Base-by-base conservation (phyloP, 2,113 vertebrate species). In the Numida meleagris region DNA sequence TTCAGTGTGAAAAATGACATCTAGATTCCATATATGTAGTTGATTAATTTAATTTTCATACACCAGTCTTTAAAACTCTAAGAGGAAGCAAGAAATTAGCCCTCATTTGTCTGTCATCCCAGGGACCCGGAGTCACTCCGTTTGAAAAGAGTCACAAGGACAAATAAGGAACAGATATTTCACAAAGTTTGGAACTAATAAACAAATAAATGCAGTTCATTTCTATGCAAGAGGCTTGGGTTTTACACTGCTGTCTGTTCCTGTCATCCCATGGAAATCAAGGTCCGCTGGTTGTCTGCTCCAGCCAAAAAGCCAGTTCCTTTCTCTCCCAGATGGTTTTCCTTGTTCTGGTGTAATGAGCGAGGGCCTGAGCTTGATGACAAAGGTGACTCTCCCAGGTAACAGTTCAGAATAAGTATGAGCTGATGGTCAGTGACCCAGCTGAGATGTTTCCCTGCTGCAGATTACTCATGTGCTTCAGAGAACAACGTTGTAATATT, bases 131-230 rank as follows among this genome's bases (percentile, higher is more conserved):
- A 80, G 76, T 81, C 71, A 79, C 87, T 90, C 43, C 14, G 23
- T 85, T 65, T 68, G 58, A 85, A 79, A 57, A 65, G 16, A 68
- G 9, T 59, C 40, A 34, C 19, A 79, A 53, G 70, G 36, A 36
- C 4, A 93, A 91, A 85, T 55, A 86, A 70, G 38, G 31, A 68
- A 31, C 8, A 46, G 29, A 14, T 90, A 80, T 82, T 90, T 94
- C 27, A 76, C 18, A 29, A 70, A 20, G 4, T 62, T 88, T 77
- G 77, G 36, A 93, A 86, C 67, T 36, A 93, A 88, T 71, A 73
- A 81, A 62, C 27, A 40, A 94, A 61, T 42, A 89, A 48, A 76
- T 51, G 38, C 4, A 43, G 36, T 76, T 51, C 46, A 51, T 57
- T 88, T 76, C n/a, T 63, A 46, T 24, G 5, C n/a, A 27, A 16